Percentiles rank a stretch among this genome's conserved stretches.
phyloP scores from a whole-genome alignment of 2,888 invertebrate species.

The Phyto melanocephala region DNA sequence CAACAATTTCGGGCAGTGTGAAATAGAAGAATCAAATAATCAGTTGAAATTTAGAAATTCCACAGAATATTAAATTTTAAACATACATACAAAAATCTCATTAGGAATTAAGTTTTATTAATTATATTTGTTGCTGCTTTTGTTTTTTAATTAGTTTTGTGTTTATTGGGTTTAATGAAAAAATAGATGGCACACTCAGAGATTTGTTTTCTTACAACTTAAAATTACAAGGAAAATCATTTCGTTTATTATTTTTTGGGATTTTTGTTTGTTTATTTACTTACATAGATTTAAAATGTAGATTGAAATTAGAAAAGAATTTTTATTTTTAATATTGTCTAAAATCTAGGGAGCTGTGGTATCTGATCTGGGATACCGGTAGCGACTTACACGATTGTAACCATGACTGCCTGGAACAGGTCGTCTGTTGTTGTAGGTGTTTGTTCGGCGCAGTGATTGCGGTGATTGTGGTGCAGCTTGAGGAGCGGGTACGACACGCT shows the following conservation, averaged over 20 bases:
- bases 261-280: conserved; percentile 29
- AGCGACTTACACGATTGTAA: conserved; percentile 48
- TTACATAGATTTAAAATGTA: conserved; percentile 53
- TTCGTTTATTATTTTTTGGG: conserved; percentile 12
- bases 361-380: conserved; percentile 55
- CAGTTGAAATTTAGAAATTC: not conserved
- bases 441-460: conserved; percentile 39
- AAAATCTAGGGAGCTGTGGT: conserved; percentile 59
- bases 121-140: not conserved
- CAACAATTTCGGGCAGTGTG: conserved; percentile 54
- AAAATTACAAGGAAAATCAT: conserved; percentile 43
- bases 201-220: conserved; percentile 56
- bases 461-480: conserved; percentile 48
- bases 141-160: not conserved
- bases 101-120: conserved; percentile 37
- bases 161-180: conserved; percentile 18
- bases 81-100: not conserved
- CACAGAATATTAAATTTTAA: not conserved
- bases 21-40: conserved; percentile 17
- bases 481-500: conserved; percentile 65
- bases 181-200: conserved; percentile 59
- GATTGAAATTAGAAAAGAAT: conserved; percentile 37
- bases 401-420: conserved; percentile 21
- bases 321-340: conserved; percentile 51
- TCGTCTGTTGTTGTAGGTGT: conserved; percentile 37